These are phyloP conservation scores for Lysandra bellargus DNA, from an alignment of 2,888 invertebrate genomes.

Conservation along the genomic window DNA sequence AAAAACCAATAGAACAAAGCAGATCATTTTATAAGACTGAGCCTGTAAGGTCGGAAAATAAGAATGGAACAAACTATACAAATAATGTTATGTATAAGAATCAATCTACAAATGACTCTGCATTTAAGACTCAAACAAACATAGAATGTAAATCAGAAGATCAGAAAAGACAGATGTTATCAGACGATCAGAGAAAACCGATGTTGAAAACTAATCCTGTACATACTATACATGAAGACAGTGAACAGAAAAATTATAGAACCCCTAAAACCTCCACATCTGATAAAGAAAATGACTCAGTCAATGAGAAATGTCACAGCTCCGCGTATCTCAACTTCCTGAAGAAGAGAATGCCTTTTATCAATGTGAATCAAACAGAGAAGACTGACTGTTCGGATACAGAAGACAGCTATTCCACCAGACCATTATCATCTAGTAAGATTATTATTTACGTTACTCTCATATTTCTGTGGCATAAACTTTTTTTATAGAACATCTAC, in stretches of 20 bases:
- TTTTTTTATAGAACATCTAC: too few species aligned
- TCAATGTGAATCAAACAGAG: constrained; percentile 40
- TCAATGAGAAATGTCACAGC: constrained; percentile 33
- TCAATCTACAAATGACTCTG: background rate
- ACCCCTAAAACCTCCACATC: background rate
- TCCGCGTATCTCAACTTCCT: constrained; percentile 52
- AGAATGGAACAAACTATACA: background rate
- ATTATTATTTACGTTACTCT: constrained; percentile 32
- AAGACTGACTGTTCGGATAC: constrained; percentile 34
- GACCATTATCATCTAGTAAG: constrained; percentile 59
- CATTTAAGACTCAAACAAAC: background rate
- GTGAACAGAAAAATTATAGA: background rate
- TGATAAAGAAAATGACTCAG: constrained; percentile 26
- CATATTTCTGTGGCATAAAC: too few species aligned
- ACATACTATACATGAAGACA: background rate
- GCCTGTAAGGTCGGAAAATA: background rate
- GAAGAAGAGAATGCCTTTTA: constrained; percentile 49
- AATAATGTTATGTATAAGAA: background rate
- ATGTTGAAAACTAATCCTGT: background rate
- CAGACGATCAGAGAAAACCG: background rate
- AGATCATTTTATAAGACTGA: background rate
- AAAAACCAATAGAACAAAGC: background rate
- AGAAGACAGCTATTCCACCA: constrained; percentile 54
- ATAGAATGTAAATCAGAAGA: background rate
- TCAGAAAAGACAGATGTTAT: background rate